Percentiles rank a stretch among this genome's conserved stretches.
Conservation (phyloP, 2,888 invertebrate species). For the Euproctis similis region DNA sequence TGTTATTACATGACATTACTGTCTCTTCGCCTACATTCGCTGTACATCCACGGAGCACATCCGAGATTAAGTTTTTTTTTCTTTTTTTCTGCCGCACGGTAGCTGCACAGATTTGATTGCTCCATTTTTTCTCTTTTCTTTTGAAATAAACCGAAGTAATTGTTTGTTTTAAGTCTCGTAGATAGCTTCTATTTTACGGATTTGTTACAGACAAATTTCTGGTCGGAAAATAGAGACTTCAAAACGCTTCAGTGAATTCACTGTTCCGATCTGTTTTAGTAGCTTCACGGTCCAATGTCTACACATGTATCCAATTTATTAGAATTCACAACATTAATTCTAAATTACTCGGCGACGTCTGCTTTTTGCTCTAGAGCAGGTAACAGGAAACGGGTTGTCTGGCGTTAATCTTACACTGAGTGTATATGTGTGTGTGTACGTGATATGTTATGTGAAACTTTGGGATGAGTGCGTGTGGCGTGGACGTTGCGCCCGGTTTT, state of each 20-base stretch:
- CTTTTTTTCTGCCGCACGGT: slow-evolving; percentile 61
- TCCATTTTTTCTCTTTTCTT: slow-evolving; percentile 65
- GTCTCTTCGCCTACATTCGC: slow-evolving; percentile 28
- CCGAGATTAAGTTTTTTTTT: slow-evolving; percentile 56
- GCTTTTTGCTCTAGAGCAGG: slow-evolving; percentile 66
- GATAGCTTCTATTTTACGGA: slow-evolving; percentile 63
- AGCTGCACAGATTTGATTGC: slow-evolving; percentile 71
- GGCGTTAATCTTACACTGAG: slow-evolving; percentile 56
- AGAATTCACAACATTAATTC: slow-evolving; percentile 66
- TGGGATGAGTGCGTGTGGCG: slow-evolving; percentile 42
- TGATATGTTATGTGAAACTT: slow-evolving; percentile 45
- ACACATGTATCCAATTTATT: too few relatives aligned
- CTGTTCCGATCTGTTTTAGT: slow-evolving; percentile 25
- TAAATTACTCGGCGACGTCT: slow-evolving; percentile 53
- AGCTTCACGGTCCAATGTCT: slow-evolving; percentile 20
- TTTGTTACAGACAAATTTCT: slow-evolving; percentile 64
- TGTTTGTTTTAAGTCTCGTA: slow-evolving; percentile 72
- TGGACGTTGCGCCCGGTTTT: slow-evolving; percentile 56
- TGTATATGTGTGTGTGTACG: slow-evolving; percentile 46
- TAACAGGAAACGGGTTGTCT: slow-evolving; percentile 73
- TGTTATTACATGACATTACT: slow-evolving; percentile 48
- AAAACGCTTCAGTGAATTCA: slow-evolving; percentile 50
- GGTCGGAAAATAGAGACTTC: slow-evolving; percentile 64
- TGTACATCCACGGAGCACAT: slow-evolving; percentile 45
- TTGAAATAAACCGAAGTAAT: slow-evolving; percentile 72